phyloP scores from a whole-genome alignment of 2,797 vertebrate species.

The Prunella strophiata region DNA sequence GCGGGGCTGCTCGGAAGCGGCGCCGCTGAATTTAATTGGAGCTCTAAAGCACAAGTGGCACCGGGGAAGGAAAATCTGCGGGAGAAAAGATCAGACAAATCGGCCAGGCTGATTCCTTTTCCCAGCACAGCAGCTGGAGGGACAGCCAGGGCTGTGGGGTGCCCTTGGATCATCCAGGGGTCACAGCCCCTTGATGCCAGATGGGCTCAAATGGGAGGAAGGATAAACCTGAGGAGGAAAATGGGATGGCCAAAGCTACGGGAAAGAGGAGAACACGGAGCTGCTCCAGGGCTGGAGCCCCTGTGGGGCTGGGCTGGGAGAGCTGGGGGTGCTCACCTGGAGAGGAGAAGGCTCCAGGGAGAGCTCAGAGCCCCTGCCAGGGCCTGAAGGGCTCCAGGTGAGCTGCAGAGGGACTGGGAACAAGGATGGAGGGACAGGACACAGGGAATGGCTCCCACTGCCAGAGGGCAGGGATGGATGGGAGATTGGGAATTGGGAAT shows the following conservation, averaged over 20 bases:
- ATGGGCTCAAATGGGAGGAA: not conserved
- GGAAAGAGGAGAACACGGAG: fast-evolving
- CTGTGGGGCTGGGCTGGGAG: not conserved
- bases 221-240: not conserved
- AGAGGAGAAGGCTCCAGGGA: not conserved
- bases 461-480: not conserved
- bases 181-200: not conserved
- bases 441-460: not conserved
- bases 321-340: not conserved
- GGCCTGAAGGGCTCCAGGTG: not conserved
- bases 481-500: not conserved
- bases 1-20: not conserved
- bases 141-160: not conserved
- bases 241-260: not conserved
- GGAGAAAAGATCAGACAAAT: not conserved
- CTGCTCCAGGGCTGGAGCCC: not conserved
- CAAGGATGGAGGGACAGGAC: not conserved
- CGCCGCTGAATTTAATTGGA: not conserved
- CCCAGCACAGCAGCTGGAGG: not conserved
- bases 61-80: not conserved
- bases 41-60: not conserved
- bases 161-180: not conserved
- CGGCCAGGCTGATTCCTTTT: not conserved
- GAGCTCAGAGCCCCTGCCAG: not conserved
- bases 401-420: not conserved